Evolutionary conservation across 1,140 invertebrate genomes (phyloP).

Genomic region (Trinorchestia longiramus): DNA sequence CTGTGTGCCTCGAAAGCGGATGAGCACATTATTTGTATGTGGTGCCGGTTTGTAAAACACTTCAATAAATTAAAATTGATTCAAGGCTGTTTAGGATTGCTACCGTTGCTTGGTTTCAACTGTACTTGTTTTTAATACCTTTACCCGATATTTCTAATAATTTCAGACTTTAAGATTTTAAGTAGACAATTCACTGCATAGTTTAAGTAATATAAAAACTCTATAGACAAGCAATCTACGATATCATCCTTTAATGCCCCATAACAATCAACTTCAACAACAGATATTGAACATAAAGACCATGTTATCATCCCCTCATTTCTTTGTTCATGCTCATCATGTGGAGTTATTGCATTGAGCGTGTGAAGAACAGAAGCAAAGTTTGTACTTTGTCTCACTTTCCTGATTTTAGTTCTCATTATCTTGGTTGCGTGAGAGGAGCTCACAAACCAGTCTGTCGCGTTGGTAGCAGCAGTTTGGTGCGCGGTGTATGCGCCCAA

Average conservation of each 20-base stretch:
- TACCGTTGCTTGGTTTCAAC: too few species aligned
- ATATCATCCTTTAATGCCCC: not conserved
- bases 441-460: conserved; percentile 23
- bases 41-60: too few species aligned
- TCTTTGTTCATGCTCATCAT: not conserved
- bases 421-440: not conserved
- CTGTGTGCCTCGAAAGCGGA: too few species aligned
- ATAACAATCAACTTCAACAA: not conserved
- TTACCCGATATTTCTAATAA: too few species aligned
- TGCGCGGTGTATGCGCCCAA: not conserved
- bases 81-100: too few species aligned
- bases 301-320: not conserved
- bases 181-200: too few species aligned
- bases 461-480: conserved; percentile 24
- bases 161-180: too few species aligned
- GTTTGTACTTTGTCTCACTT: not conserved
- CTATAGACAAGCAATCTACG: not conserved
- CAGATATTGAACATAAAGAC: not conserved
- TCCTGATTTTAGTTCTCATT: not conserved
- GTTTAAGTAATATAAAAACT: not conserved
- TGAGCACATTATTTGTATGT: too few species aligned
- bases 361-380: not conserved
- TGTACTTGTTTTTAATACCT: too few species aligned
- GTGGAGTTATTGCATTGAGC: not conserved
- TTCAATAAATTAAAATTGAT: too few species aligned